Base-by-base conservation (phyloP, 1,140 invertebrate genomes). In the Zaprionus vittiger region DNA sequence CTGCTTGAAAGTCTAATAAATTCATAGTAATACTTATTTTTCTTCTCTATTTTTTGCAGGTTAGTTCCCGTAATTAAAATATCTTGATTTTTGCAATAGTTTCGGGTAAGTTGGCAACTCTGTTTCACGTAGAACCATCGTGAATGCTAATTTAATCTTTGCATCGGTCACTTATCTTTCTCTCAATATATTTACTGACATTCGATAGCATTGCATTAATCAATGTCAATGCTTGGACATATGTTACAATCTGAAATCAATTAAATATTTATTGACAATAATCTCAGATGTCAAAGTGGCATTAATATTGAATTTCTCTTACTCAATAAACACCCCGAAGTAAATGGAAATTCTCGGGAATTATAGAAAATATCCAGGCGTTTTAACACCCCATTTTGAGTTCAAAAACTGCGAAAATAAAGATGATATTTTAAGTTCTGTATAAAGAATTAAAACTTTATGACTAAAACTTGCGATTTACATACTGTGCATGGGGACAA, bases 211-310 rank as follows among this genome's bases (percentile, higher is more conserved):
- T 72, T n/a, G 57, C 65, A 83, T 83, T 78, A 80, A 89, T 89
- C 84, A 89, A 70, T 65, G 61, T 65, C 68, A 34, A 24, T 24
- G 57, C 49, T 31, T 61, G n/a, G 37, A 17, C 52, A 61, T 60
- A 47, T 81, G 62, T 77, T 60, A 41, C 57, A 68, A 70, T 57
- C 65, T 31, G 60, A 56, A 74, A 80, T 83, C 77, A 89, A 89
- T 86, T 86, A 86, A 89, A 78, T 75, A 78, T 83, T 87, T 83
- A 83, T 86, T 78, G 70, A 72, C 55, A 56, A 64, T 63, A 77
- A 68, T 77, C 67, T 55, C 37, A 20, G 26, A 49, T 54, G 66
- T 24, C 61, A 81, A 67, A 52, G 4, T 24, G 26, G 38, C 28
- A 71, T 60, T 71, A 76, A 70, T 72, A 85, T 75, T 59, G 64